Conservation (phyloP, 2,797 vertebrate genomes). For the Melanotaenia boesemani region DNA sequence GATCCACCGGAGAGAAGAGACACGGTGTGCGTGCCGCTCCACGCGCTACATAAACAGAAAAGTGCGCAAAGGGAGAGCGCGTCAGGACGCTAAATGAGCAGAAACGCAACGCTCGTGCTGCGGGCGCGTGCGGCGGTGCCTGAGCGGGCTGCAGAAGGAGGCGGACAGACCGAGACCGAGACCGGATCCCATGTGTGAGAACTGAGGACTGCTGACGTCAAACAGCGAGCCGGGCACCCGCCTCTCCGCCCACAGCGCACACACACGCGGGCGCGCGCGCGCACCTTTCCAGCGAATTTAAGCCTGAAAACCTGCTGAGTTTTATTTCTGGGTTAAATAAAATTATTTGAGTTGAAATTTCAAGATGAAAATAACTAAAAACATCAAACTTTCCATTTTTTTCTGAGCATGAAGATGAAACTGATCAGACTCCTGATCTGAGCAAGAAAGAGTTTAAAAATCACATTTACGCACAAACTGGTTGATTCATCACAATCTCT, state of each 20-base stretch:
- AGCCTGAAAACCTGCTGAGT: no score
- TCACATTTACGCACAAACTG: no score
- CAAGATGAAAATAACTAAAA: no score
- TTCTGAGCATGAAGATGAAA: no score
- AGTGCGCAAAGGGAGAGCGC: neutral
- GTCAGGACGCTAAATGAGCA: no score
- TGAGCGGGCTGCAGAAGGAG: conserved; percentile 28
- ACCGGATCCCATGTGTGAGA: conserved; percentile 81
- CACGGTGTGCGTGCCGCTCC: no score
- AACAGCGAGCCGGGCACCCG: conserved; percentile 41
- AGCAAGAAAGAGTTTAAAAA: no score
- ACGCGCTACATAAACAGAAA: neutral
- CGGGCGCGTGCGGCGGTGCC: neutral
- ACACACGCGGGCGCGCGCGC: neutral
- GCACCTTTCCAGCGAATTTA: neutral
- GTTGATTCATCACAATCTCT: no score
- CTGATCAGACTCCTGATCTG: no score
- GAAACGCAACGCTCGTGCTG: neutral
- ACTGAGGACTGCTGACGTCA: conserved; percentile 82
- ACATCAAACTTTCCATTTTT: no score
- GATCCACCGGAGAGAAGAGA: neutral
- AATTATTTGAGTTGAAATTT: no score
- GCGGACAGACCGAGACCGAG: conserved; percentile 20
- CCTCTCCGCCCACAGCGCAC: neutral
- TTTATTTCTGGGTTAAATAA: no score